Percentiles rank a stretch among this genome's conserved stretches.
Conservation (phyloP, 2,888 invertebrate species). For the Lochmaea crataegi region DNA sequence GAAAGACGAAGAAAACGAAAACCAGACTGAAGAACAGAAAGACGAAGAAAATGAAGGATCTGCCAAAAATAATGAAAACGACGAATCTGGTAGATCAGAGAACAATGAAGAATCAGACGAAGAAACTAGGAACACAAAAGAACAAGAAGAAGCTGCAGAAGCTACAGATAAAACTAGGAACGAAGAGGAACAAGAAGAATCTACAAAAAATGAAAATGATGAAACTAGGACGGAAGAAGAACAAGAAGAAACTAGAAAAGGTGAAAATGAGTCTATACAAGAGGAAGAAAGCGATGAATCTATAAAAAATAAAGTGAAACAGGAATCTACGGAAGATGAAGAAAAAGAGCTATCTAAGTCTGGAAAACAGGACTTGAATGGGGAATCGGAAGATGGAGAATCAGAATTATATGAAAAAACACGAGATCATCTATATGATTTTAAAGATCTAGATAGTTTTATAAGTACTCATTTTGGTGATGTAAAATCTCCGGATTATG, state of each 20-base stretch:
- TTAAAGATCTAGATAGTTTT: constrained; percentile 42
- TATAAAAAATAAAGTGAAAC: constrained; percentile 11
- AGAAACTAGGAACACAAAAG: constrained; percentile 18
- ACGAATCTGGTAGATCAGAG: constrained; percentile 19
- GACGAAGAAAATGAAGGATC: constrained; percentile 17
- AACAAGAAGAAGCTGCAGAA: constrained; percentile 17
- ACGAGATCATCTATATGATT: constrained; percentile 37
- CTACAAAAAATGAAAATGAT: not conserved
- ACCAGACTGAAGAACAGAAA: constrained; percentile 15
- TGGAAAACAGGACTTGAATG: constrained; percentile 31
- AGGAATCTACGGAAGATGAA: constrained; percentile 11
- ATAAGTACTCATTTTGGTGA: constrained; percentile 42
- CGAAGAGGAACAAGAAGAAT: constrained; percentile 35
- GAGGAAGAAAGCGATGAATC: constrained; percentile 24
- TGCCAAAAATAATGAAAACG: constrained; percentile 6
- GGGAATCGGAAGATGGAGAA: constrained; percentile 33
- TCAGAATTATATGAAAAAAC: constrained; percentile 33
- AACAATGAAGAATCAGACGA: constrained; percentile 27
- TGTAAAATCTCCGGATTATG: constrained; percentile 32
- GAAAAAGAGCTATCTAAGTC: not conserved
- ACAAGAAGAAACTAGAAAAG: constrained; percentile 15
- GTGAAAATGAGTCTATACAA: not conserved
- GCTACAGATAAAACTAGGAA: constrained; percentile 8
- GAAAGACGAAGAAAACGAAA: constrained; percentile 22
- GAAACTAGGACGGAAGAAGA: constrained; percentile 10